A percentile compares a stretch with the other conserved stretches of the same genome.
phyloP scores from a whole-genome alignment of 2,797 vertebrate genomes.

The Phylloscopus collybita region DNA sequence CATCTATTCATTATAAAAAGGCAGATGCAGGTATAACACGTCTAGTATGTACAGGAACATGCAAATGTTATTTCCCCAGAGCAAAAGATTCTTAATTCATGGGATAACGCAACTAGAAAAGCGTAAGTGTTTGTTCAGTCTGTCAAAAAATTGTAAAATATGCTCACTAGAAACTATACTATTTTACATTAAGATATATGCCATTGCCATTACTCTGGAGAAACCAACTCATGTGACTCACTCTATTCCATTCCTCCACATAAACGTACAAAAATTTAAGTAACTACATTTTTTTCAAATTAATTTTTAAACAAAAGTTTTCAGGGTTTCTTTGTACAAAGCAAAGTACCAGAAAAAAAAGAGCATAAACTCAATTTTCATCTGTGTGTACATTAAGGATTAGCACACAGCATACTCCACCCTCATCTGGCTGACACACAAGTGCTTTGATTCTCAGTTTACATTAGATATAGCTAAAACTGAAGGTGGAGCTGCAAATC shows the following conservation, averaged over 20 bases:
- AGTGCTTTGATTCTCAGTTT: not conserved
- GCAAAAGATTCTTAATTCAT: not conserved
- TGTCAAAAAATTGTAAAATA: not conserved
- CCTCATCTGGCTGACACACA: not conserved
- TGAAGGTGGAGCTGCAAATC: not conserved
- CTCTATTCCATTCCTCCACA: not conserved
- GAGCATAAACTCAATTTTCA: not conserved
- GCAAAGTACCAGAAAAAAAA: not conserved
- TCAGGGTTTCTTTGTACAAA: not conserved
- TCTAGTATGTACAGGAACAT: not conserved
- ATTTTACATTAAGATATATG: not conserved
- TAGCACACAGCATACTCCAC: not conserved
- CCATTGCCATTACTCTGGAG: not conserved
- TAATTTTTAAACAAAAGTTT: not conserved
- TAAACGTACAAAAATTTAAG: not conserved
- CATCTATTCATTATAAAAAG: not conserved
- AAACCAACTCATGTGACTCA: not conserved
- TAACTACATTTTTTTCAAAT: not conserved
- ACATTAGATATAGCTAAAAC: not conserved
- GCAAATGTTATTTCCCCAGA: conserved; percentile 10
- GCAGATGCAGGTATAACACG: not conserved
- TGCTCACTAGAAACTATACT: not conserved
- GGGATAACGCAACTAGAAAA: not conserved
- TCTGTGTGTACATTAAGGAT: not conserved
- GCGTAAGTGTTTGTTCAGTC: not conserved